Evolutionary conservation across 2,888 invertebrate genomes (phyloP), one percentile per base, ranked within the genome.

Genomic region (Cephus runcator): DNA sequence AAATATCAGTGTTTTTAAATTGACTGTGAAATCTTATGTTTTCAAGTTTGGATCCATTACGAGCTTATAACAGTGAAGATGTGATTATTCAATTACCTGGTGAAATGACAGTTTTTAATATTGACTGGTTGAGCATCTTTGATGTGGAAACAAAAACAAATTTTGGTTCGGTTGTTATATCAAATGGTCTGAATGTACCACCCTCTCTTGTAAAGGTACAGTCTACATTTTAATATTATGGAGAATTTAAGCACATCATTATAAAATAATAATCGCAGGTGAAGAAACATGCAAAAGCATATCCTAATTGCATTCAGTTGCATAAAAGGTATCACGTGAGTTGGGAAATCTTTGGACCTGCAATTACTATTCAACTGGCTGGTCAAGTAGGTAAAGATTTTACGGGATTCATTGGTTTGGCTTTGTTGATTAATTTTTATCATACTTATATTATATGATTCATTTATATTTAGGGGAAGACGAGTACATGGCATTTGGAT

Each of bases 301-400:
- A 98, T 80, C 97, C 97, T 74, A 96, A 97, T 91, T 98, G 98
- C 89, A 92, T 95, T 75, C 98, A 97, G 91, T 93, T 98, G 77
- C 98, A 98, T 92, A 95, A 95, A 90, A 94, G 96, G 89, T 93
- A 95, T 83, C 97, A 97, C 92, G 94, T 97, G 2, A 95, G 96
- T 12, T 98, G 98, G 98, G 97, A 98, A 90, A 95, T 97, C 35
- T 97, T 97, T 91, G 98, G 98, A 0, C 96, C 96, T 34, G 96
- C 96, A 90, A 94, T 98, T 82, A 98, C 98, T 12, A 93, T 98
- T 77, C 96, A 97, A 91, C 92, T 98, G 15, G 95, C 96, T 15
- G 98, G 95, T 1, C 95, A 96, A 93, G 94, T 96, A 74, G 92
- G 93, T 92, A 85, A 89, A 90, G 34, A 56, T 34, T 40, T 69